Evolutionary conservation across 2,888 invertebrate genomes (phyloP).

Genomic region (Caenorhabditis imperialis): DNA sequence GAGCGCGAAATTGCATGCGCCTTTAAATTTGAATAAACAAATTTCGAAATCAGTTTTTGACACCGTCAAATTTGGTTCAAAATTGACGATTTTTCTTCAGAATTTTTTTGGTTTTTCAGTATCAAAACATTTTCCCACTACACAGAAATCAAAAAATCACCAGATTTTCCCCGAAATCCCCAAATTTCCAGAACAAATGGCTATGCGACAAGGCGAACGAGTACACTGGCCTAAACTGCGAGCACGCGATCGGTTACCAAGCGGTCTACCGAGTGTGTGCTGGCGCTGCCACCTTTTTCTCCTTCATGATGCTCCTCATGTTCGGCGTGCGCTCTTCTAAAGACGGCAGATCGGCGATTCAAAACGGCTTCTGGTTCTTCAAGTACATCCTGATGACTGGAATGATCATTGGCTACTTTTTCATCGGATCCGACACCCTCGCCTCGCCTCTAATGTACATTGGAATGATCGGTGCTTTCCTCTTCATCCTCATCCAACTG

Average conservation of each 20-base stretch:
- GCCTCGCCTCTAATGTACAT: constrained; percentile 93
- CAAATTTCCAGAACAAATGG: constrained; percentile 70
- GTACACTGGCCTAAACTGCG: constrained; percentile 68
- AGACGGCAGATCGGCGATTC: constrained; percentile 93
- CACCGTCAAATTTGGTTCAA: too few relatives aligned
- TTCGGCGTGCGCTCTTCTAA: constrained; percentile 91
- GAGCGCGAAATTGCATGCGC: too few relatives aligned
- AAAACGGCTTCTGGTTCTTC: constrained; percentile 90
- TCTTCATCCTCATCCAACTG: constrained; percentile 96
- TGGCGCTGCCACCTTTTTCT: constrained; percentile 92
- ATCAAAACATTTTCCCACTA: too few relatives aligned
- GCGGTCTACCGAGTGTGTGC: constrained; percentile 86
- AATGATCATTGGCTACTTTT: constrained; percentile 94
- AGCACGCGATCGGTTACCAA: constrained; percentile 74
- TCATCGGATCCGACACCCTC: constrained; percentile 86
- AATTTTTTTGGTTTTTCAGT: too few relatives aligned
- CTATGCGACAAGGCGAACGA: constrained; percentile 67
- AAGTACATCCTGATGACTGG: constrained; percentile 93
- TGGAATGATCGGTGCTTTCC: constrained; percentile 95
- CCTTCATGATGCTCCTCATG: constrained; percentile 91
- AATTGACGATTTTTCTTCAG: too few relatives aligned
- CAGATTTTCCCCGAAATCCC: too few relatives aligned
- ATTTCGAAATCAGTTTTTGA: too few relatives aligned
- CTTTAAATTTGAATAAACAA: too few relatives aligned
- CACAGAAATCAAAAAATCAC: too few relatives aligned